Evolutionary conservation across 1,140 invertebrate species (phyloP).

Genomic region (Aphaenogaster floridana): DNA sequence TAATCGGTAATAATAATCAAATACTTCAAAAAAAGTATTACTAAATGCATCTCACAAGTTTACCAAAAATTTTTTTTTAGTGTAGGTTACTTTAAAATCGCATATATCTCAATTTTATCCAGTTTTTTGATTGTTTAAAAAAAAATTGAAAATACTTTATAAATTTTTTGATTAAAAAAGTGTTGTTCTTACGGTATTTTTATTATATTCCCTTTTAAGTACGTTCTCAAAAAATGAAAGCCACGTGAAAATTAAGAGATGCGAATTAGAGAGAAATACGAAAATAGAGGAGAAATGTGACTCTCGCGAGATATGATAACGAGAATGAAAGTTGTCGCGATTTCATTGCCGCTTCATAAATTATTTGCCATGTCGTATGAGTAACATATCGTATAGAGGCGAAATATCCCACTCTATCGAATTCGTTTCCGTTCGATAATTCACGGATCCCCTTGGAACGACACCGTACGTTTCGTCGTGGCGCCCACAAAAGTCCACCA

Average conservation of each 20-base stretch:
- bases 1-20: too few relatives aligned
- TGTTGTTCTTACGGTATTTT: background rate
- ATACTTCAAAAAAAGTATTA: too few relatives aligned
- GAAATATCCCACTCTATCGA: background rate
- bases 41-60: too few relatives aligned
- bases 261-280: background rate
- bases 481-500: constrained; percentile 57
- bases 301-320: background rate
- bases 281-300: background rate
- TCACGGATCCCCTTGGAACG: constrained; percentile 35
- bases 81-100: constrained; percentile 24
- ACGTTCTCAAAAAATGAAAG: background rate
- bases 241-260: background rate
- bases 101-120: background rate
- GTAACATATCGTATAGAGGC: background rate
- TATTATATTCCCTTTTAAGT: background rate
- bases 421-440: constrained; percentile 36
- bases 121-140: background rate
- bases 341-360: constrained; percentile 1
- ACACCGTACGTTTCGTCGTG: constrained; percentile 25
- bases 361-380: constrained; percentile 1
- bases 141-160: background rate
- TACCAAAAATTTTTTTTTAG: too few relatives aligned
- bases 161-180: background rate
- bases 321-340: constrained; percentile 33